Evolutionary conservation across 2,797 vertebrate genomes (phyloP), one percentile per base, ranked within the genome.

Genomic region (Protosalanx chinensis): DNA sequence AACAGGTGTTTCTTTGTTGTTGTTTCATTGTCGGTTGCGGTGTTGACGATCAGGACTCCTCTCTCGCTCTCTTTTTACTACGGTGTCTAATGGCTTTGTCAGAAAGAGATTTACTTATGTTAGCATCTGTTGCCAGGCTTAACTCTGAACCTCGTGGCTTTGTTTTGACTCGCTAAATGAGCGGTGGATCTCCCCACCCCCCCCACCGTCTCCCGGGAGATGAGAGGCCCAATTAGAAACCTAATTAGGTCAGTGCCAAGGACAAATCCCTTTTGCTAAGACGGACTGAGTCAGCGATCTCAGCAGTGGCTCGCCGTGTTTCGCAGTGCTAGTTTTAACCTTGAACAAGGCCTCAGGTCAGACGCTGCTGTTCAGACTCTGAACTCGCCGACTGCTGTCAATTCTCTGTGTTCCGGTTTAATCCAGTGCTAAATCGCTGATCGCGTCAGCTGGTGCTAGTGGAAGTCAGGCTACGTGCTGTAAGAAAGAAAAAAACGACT

Each of bases 111-210:
- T 87, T 85, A 85, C 78, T 79, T 73, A 64, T 0, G 72, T 79
- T 86, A 82, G 86, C 85, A 86, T 90, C 87, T 90, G 88, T 83
- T 75, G 61, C 82, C 73, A 56, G 78, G 79, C 80, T 86, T 77
- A 85, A 57, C 20, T 70, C 59, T 4, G 5, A 67, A 71, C 72
- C 41, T 67, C 6, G 0, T 8, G 68, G 81, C 76, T 86, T 85
- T 85, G 83, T 87, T 75, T 73, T 68, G 13, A 0, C 69, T 76
- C 32, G 30, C 32, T 51, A 6, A 51, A 67, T 59, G 58, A 37
- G 33, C 67, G 46, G 29, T 32, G 61, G 71, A 77, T 75, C 73
- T 71, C 71, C 73, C 8, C 23, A 27, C 23, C 23, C 23, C 23
- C 23, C 23, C 23, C 23, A 27, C 66, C 68, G 32, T 78, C 73